phyloP scores from a whole-genome alignment of 64 coral and sea anemone genomes.

The Exaiptasia diaphana region DNA sequence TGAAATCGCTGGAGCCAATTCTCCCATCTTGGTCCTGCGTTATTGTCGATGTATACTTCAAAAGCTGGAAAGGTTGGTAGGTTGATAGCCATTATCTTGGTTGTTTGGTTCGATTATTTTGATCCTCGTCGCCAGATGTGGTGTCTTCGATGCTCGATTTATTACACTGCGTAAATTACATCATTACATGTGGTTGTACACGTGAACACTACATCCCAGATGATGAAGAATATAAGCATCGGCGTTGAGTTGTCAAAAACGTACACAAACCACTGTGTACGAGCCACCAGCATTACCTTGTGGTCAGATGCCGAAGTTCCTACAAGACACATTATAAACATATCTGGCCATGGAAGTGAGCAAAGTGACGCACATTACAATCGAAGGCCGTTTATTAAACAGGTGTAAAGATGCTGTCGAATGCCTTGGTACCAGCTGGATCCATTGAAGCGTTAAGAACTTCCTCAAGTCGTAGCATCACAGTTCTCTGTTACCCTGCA shows the following conservation, averaged over 20 bases:
- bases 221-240: background rate
- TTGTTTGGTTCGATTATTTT: background rate
- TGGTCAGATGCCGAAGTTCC: constrained; percentile 10
- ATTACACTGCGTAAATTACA: too few species aligned
- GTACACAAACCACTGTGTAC: background rate
- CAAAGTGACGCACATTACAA: constrained; percentile 4
- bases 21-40: constrained; percentile 46
- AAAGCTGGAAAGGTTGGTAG: constrained; percentile 55
- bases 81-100: background rate
- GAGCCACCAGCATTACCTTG: background rate
- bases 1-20: constrained; percentile 59
- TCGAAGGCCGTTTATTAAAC: background rate
- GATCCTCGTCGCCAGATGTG: constrained; percentile 64
- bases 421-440: too few species aligned
- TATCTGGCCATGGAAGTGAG: constrained; percentile 28
- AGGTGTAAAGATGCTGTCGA: too few species aligned
- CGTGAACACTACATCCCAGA: too few species aligned
- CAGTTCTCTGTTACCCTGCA: too few species aligned
- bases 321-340: background rate
- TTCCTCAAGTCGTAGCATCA: too few species aligned
- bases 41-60: constrained; percentile 40
- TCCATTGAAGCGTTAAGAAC: too few species aligned
- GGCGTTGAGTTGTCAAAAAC: background rate
- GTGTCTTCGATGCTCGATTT: too few species aligned
- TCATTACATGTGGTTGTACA: too few species aligned